A percentile compares a stretch with the other conserved stretches of the same genome.
Conservation (phyloP, 2,797 vertebrate species). For the Molossus alvarezi region DNA sequence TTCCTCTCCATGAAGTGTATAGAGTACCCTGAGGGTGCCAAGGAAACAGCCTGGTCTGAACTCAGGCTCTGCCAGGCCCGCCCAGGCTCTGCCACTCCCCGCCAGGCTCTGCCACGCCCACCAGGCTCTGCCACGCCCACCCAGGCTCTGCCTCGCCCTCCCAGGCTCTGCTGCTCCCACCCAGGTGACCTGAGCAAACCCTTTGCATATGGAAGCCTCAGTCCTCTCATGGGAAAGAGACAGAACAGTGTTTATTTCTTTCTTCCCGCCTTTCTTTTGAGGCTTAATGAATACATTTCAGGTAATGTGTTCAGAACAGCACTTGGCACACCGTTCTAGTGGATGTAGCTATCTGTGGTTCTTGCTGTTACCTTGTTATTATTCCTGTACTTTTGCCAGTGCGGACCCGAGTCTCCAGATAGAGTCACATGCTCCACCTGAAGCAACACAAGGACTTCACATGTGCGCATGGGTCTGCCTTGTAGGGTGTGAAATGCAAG, state of each 20-base stretch:
- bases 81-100: too few species aligned
- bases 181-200: background rate
- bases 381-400: background rate
- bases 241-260: background rate
- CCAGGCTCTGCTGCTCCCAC: background rate
- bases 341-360: background rate
- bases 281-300: slow-evolving; percentile 30
- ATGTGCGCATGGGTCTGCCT: background rate
- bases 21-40: background rate
- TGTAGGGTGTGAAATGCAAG: background rate
- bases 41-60: background rate
- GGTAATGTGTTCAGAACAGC: background rate
- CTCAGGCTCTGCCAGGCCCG: background rate
- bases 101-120: too few species aligned
- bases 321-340: background rate
- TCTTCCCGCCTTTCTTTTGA: background rate
- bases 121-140: too few species aligned
- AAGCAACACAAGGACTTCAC: background rate
- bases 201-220: background rate
- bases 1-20: background rate
- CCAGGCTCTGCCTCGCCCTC: too few species aligned
- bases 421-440: background rate
- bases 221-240: background rate
- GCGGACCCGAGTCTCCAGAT: background rate
- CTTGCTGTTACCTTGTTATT: background rate